Base-by-base conservation (phyloP, 1,140 invertebrate species). In the Meteorus sp. region DNA sequence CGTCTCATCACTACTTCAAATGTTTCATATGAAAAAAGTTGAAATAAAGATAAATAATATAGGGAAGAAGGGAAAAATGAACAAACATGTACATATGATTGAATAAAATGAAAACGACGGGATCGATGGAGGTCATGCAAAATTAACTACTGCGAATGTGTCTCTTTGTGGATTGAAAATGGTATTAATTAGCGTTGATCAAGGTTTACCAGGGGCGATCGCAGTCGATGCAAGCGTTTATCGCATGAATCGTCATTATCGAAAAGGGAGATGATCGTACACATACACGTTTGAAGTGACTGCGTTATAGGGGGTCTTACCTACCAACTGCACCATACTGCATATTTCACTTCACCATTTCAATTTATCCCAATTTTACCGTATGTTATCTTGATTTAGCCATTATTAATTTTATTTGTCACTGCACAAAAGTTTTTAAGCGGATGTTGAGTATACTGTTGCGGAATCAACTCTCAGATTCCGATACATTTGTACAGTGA, bases 131-230 rank as follows among this genome's bases (percentile, higher is more conserved):
- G 39, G 41, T 56, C 43, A 45, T 23, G 19, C 41, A 22, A 43
- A 27, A 56, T 56, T 45, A 56, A 43, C 33, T 22, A 2, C 19
- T 19, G 25, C 35, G 50, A 37, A 51, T 52, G 31, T 2, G 13
- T 35, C 33, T 3, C 8, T 17, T 22, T 52, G 50, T 27, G 29
- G 20, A 23, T 48, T 45, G 13, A 23, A 5, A 22, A 45, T 13
- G 43, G 43, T 45, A 56, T 48, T 56, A 56, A 56, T 56, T 56
- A 56, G 27, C 43, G 54, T 56, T 56, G 35, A 56, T 56, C 43
- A 56, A 56, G 29, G 43, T n/a, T 35, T 47, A 47, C 2, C 43
- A 22, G 43, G 43, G 43, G 19, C n/a, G 35, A 39, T 39, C 13
- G 43, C 20, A 23, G 25, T 43, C 13, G 53, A 27, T 54, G 35